Evolutionary conservation across 2,113 vertebrate genomes (phyloP), one percentile per base, ranked within the genome.

Genomic region (Glaucidium brasilianum): DNA sequence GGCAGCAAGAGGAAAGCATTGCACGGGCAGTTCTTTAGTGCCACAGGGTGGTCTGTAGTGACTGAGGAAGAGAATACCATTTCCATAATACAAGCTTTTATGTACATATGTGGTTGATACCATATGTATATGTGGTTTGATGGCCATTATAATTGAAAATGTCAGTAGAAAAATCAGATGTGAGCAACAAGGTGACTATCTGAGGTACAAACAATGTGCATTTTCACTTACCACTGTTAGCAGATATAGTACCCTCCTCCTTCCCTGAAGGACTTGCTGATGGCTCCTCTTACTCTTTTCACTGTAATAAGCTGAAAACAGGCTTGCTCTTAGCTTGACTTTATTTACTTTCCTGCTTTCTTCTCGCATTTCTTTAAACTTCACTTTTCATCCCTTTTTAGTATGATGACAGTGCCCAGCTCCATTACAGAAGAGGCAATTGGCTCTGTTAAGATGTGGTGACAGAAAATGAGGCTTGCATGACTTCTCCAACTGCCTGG

Each of bases 31-130:
- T 32, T 56, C 49, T 68, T 88, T 10, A 73, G 58, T 92, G 72
- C 50, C 55, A 77, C 72, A 49, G 50, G 34, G 45, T 60, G n/a
- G n/a, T 79, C 52, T 79, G n/a, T n/a, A 58, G 49, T 35, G 63
- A 80, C 27, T 45, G 58, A 56, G 41, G 25, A 56, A 55, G 27
- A 32, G 20, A 66, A 85, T 21, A 71, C 10, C 41, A 62, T 85
- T 87, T 84, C 68, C 50, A 87, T 25, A 55, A 32, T 6, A n/a
- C 29, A 64, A 68, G 35, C 10, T 74, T 62, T 29, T 59, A 6
- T 58, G 37, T n/a, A 22, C 25, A 2, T 6, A 9, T 1, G 5
- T 50, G 37, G 3, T n/a, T n/a, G n/a, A n/a, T n/a, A n/a, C n/a
- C n/a, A n/a, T n/a, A n/a, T n/a, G n/a, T n/a, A n/a, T n/a, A n/a